Evolutionary conservation across 2,888 invertebrate genomes (phyloP), one percentile per base, ranked within the genome.

Genomic region (Polietes domitor): DNA sequence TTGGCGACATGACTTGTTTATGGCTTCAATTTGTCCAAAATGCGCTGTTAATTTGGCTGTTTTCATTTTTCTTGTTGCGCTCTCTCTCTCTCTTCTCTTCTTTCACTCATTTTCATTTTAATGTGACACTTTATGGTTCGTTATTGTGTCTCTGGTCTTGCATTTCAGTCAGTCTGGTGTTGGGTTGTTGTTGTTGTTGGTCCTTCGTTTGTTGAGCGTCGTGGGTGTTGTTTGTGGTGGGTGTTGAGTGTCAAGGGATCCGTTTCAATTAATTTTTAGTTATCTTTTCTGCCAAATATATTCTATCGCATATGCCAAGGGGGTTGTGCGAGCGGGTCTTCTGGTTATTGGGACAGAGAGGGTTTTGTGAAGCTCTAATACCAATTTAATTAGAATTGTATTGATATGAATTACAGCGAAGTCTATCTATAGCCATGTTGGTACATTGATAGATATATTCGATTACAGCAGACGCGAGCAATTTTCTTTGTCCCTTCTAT

Each of bases 11-110:
- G 70, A 77, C 86, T 89, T 90, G 88, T 90, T 90, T 89, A 90
- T 89, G 88, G 87, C 88, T 89, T 89, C 89, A 89, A 89, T 89
- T 89, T 89, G 87, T 85, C 88, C 88, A 58, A 89, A 90, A 90
- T 90, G 88, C 88, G 88, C 90, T 91, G 88, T 90, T 89, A 89
- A 89, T 89, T 89, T 90, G 87, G 87, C 87, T 86, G 17, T 75
- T 77, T 87, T 87, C 86, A 87, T 87, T 12, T 55, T 73, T 19
- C 19, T 70, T 79, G 24, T 37, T 55, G 88, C 24, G 43, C 32
- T 28, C 17, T 19, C 50, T 32, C 1, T 21, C n/a, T 19, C 41
- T 71, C 74, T 78, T 68, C 19, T 32, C 17, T 6, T 0, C 21
- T 21, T 53, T n/a, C 53, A 5, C 53, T 21, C 53, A 53, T 53